Base-by-base conservation (phyloP, 2,888 invertebrate species). In the Erebia palarica region DNA sequence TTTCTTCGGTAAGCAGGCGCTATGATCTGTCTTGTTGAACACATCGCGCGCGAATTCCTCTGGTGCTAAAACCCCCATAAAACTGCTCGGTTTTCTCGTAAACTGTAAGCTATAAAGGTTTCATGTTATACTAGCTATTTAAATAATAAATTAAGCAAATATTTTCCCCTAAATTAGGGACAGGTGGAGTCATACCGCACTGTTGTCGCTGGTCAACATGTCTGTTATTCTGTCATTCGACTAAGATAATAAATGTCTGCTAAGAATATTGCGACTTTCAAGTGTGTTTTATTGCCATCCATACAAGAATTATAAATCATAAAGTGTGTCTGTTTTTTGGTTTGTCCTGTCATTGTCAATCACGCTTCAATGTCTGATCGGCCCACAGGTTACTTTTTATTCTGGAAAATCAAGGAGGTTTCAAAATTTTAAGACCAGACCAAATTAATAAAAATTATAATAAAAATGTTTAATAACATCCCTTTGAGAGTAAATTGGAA, bases 1-100 rank as follows among this genome's bases (percentile, higher is more conserved):
- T 66, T 18, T 13, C 3, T 55, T 58, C 10, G 66, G 66, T 66
- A 66, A 57, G 66, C 42, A 66, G 18, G 42, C 14, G 42, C 1
- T 51, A n/a, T 65, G 65, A 36, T 42, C 27, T 16, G 36, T 55
- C 16, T 21, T 21, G n/a, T 9, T 49, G 14, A 21, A n/a, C 49
- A 61, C 21, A 60, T 16, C 44, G 60, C 42, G 14, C 63, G 53
- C 65, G 51, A 55, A 65, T 18, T 16, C n/a, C 53, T 55, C 42
- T 55, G 16, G 18, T 55, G 42, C 42, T 55, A 55, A 65, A 65
- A 65, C 65, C 16, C 10, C 27, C 21, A 51, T 27, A 8, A 27
- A 55, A 55, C 27, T n/a, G 49, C 49, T 27, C 13, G n/a, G 36
- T 14, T 27, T 36, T 21, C 51, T 10, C 13, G 47, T 61, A 11